Base-by-base conservation (phyloP, 2,797 vertebrate species). In the Sylvilagus floridanus region DNA sequence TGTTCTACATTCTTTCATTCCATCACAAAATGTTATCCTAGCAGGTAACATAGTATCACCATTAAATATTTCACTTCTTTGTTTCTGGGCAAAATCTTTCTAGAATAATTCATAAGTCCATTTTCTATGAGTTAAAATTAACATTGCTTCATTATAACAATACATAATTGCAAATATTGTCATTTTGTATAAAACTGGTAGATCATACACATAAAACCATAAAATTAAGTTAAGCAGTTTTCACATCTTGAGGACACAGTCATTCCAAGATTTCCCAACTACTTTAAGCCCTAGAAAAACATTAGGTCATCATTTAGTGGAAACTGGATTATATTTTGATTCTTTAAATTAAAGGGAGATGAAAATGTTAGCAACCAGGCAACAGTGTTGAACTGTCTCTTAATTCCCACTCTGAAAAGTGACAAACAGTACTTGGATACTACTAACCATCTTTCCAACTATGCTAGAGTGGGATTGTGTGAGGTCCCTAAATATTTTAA, bases 1-100 rank as follows among this genome's bases (percentile, higher is more conserved):
- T 62, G 14, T 32, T 90, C 37, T 60, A 77, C 21, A 71, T 96
- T 94, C 87, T 92, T 84, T 90, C 52, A 82, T 92, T 94, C 75
- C 69, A 81, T 86, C 57, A 69, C 35, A 94, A 95, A 83, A 90
- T 76, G 5, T 62, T 94, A 50, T 84, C 24, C 24, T 72, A 71
- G 14, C 12, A 52, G 73, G 12, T 26, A 88, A 94, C 73, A 69
- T 82, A 90, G 71, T 65, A 84, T 19, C 50, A 87, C 21, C 35
- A 89, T 76, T 85, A 91, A 42, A 42, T 57, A 95, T 93, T 85
- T 68, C 7, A 71, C 32, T 50, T 88, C 68, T 57, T 93, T 90
- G 35, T 88, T 91, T 94, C n/a, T 71, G n/a, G 16, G 32, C 77
- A 92, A 93, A 73, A 35, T 5, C 16, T 71, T 89, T 52, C 30